Base-by-base conservation (phyloP, 2,113 vertebrate species). In the Pelobates fuscus region DNA sequence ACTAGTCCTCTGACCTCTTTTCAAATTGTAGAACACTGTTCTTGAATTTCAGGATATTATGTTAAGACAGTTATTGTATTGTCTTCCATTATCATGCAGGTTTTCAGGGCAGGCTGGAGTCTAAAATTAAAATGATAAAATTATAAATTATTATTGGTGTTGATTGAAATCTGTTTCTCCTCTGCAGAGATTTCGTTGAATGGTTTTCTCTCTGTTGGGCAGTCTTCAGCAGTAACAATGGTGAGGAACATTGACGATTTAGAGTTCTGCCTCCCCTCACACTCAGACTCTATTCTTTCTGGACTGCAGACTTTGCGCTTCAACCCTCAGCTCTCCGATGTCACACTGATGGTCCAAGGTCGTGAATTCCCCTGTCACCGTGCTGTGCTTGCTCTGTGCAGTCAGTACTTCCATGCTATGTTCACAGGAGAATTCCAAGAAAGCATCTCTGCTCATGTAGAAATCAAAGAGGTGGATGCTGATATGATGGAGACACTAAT, bases 311-410 rank as follows among this genome's bases (percentile, higher is more conserved):
- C 83, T 21, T 87, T 98, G 71, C 93, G 96, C 2, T 49, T 90
- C 2, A 89, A 95, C 65, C 94, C 95, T 77, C 96, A 93, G 78
- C 86, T 98, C 67, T 88, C 94, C 0, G 97, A 99, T 2, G 90
- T 98, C 58, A 97, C 91, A 0, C 82, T 99, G 81, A 87, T 91
- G 67, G 94, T 89, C 0, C 91, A 89, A 0, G 92, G 89, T 0
- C 87, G 43, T n/a, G 95, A 96, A 79, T 96, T 98, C 80, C 94
- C 92, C n/a, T 98, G 97, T 80, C 97, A 99, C 85, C 94, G 96
- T 0, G 80, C 93, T 6, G 82, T 99, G 44, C 84, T 98, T 87
- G 97, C 97, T 0, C 93, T 99, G 57, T 98, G 96, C 86, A 98
- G 97, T 83, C 90, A 86, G 60, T 98, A 98, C 84, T 99, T 99